These are phyloP conservation scores for Sebastolobus alascanus DNA, from an alignment of 2,797 vertebrate species.

Conservation along the genomic window DNA sequence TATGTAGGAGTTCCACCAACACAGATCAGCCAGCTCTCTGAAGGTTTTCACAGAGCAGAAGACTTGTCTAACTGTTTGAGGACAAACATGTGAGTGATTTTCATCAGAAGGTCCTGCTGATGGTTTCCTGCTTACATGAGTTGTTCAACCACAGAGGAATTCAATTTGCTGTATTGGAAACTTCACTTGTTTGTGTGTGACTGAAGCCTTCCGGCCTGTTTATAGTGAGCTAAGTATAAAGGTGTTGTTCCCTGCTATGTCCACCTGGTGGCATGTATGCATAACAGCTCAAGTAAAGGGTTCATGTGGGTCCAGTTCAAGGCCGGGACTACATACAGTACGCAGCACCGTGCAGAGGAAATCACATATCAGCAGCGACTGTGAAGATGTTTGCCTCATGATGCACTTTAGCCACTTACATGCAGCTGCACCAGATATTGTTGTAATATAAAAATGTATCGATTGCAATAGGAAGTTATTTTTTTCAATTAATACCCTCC, in stretches of 20 bases:
- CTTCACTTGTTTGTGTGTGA: not conserved
- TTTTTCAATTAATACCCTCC: not conserved
- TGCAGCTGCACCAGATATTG: not conserved
- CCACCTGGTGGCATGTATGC: slow-evolving; percentile 69
- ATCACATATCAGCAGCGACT: not conserved
- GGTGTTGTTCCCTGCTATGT: slow-evolving; percentile 47
- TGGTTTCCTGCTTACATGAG: not conserved
- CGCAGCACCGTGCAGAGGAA: not conserved
- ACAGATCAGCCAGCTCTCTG: slow-evolving; percentile 46
- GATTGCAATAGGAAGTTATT: not conserved
- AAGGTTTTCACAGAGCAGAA: slow-evolving; percentile 4
- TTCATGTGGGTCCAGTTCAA: not conserved
- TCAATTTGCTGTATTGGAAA: not conserved
- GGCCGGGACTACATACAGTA: not conserved
- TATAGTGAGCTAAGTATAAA: not conserved
- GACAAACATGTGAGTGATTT: slow-evolving; percentile 7
- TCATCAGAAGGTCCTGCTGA: not conserved
- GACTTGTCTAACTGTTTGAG: slow-evolving; percentile 13
- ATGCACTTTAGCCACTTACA: too few species aligned
- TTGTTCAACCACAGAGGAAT: not conserved
- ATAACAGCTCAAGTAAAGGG: slow-evolving; percentile 3
- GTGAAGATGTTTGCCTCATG: not conserved
- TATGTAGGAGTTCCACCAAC: slow-evolving; percentile 71
- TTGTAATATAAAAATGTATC: not conserved
- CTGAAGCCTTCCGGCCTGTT: not conserved